phyloP scores from a whole-genome alignment of 2,797 vertebrate genomes.

The Propithecus deckenii region DNA sequence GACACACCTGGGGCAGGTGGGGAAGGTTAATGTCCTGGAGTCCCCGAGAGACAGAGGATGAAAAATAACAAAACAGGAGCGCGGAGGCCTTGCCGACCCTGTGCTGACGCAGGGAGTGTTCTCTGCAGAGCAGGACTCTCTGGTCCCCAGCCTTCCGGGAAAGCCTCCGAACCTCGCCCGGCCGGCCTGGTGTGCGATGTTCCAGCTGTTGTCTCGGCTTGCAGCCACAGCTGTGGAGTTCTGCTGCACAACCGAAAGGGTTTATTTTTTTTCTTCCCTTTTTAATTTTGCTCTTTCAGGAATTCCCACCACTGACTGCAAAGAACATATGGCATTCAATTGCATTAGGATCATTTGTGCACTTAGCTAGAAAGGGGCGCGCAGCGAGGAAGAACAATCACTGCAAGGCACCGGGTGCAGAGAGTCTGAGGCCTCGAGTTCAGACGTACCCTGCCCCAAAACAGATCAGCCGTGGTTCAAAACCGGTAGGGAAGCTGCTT shows the following conservation, averaged over 20 bases:
- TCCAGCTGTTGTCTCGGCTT: slow-evolving; percentile 75
- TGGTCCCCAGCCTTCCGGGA: slow-evolving; percentile 66
- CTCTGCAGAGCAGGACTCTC: slow-evolving; percentile 76
- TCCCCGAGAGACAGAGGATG: slow-evolving; percentile 57
- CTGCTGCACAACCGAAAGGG: slow-evolving; percentile 57
- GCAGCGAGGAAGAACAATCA: not conserved
- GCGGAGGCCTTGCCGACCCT: not conserved
- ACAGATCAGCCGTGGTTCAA: fast-evolving
- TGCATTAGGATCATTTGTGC: slow-evolving; percentile 57
- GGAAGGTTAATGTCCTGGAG: not conserved
- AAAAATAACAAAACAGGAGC: not conserved
- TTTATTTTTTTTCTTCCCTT: not conserved
- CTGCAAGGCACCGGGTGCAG: slow-evolving; percentile 28
- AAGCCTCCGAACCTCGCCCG: slow-evolving; percentile 38
- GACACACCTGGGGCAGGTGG: slow-evolving; percentile 45
- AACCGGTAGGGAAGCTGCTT: fast-evolving
- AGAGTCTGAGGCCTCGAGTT: not conserved
- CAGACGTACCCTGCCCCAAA: not conserved
- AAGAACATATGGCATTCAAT: slow-evolving; percentile 67
- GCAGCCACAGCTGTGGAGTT: slow-evolving; percentile 69
- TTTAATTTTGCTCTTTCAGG: slow-evolving; percentile 50
- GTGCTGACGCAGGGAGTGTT: fast-evolving
- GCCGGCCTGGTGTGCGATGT: not conserved
- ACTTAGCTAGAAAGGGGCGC: not conserved
- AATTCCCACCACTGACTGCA: slow-evolving; percentile 64